Base-by-base conservation (phyloP, 2,113 vertebrate species). In the Sylvia atricapilla region DNA sequence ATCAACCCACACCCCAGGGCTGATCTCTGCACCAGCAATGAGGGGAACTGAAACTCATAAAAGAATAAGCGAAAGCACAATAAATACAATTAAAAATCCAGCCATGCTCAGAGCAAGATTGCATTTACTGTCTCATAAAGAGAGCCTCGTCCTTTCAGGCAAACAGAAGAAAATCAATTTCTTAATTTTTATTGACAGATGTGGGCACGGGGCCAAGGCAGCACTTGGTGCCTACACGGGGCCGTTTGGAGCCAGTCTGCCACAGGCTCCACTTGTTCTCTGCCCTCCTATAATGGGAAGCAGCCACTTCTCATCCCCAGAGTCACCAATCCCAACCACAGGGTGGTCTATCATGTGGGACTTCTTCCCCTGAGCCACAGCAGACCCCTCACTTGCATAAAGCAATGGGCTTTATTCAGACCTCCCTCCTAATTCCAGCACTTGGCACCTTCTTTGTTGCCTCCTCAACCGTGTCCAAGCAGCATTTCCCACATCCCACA, bases 151-250 rank as follows among this genome's bases (percentile, higher is more conserved):
- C 96, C 97, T 98, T 93, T 96, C 96, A 97, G 95, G 97, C 97
- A 98, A 97, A 97, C 97, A 97, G 97, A 98, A 96, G 96, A 93
- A 98, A 98, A 98, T 98, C 97, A 97, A 98, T 98, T 97, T 97
- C 98, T 98, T 98, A 98, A 98, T 98, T 98, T 98, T 97, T 98
- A 98, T 98, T 98, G 97, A 93, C 97, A 98, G 95, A 77, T 88
- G 17, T 77, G 73, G 97, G 97, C 95, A 78, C 1, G 1, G 50
- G 52, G 93, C 97, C 97, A 98, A 97, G 84, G 15, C 77, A 75
- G 81, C 0, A 1, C 25, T 46, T 14, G 52, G 94, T 96, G 84
- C 79, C 89, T 79, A 30, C 0, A 1, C 27, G 3, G 72, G 35
- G 63, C 64, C 22, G 24, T 55, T n/a, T 72, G 76, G 90, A 94